These are phyloP conservation scores for Heliconius eleuchia DNA, from an alignment of 1,140 invertebrate genomes.

Conservation along the genomic window DNA sequence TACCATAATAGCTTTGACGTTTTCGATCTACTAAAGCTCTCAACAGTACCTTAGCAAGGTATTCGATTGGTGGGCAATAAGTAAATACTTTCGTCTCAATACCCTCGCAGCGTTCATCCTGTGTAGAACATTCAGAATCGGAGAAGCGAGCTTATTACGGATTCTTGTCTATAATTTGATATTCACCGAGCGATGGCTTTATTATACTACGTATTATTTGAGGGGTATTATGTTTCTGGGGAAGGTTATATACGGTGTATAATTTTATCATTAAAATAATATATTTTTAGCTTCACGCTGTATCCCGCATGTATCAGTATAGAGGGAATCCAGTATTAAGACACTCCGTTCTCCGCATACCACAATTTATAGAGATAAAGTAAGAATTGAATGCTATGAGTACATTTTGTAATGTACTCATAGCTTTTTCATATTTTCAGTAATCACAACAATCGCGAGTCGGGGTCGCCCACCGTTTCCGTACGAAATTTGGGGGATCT, in stretches of 20 bases:
- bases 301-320: neutral
- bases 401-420: no score
- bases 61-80: neutral
- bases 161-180: slow-evolving; percentile 10
- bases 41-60: neutral
- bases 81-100: neutral
- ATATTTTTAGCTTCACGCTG: neutral
- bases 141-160: neutral
- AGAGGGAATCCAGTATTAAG: neutral
- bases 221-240: slow-evolving; percentile 19
- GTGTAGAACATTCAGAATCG: neutral
- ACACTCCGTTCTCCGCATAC: neutral
- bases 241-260: no score
- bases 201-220: neutral
- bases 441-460: no score
- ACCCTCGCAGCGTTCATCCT: neutral
- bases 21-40: neutral
- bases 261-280: no score
- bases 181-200: neutral
- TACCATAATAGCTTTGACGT: neutral
- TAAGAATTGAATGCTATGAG: no score
- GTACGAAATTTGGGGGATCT: no score
- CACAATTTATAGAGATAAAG: no score
- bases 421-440: no score
- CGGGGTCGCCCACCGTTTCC: no score